phyloP scores from a whole-genome alignment of 1,140 invertebrate species.

The Hypothenemus hampei region DNA sequence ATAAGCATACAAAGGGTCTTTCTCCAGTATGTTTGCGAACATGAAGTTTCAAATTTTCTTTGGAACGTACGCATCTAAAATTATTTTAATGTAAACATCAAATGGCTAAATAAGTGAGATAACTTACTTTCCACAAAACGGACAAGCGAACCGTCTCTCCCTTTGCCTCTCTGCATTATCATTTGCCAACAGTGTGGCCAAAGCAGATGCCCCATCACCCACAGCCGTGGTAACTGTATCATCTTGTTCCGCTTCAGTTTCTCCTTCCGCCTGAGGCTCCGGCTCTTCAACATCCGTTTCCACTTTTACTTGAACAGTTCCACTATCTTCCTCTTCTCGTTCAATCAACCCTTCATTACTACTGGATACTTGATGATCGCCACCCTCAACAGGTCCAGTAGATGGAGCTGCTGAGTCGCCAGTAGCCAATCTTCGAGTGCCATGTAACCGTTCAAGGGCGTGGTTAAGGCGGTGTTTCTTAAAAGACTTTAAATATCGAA shows the following conservation, averaged over 20 bases:
- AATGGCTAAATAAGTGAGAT: neutral
- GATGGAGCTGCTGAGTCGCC: neutral
- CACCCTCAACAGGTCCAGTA: neutral
- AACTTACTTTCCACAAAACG: slow-evolving; percentile 73
- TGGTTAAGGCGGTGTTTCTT: slow-evolving; percentile 85
- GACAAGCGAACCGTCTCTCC: slow-evolving; percentile 70
- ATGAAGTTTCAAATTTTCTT: slow-evolving; percentile 83
- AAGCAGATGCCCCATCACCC: slow-evolving; percentile 41
- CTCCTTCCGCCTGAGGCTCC: slow-evolving; percentile 40
- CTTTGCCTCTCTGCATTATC: slow-evolving; percentile 60
- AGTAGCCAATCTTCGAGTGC: slow-evolving; percentile 46
- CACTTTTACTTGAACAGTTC: slow-evolving; percentile 32
- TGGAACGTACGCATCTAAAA: slow-evolving; percentile 67
- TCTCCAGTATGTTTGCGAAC: slow-evolving; percentile 86
- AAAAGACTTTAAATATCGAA: slow-evolving; percentile 75
- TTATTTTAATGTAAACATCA: neutral
- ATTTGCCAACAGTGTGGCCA: slow-evolving; percentile 46
- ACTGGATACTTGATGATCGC: slow-evolving; percentile 43
- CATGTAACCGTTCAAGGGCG: slow-evolving; percentile 72
- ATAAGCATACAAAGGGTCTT: slow-evolving; percentile 79
- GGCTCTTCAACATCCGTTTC: slow-evolving; percentile 29
- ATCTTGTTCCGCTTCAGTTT: slow-evolving; percentile 54
- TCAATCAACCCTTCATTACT: slow-evolving; percentile 41
- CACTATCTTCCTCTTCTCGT: slow-evolving; percentile 28
- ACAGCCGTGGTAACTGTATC: slow-evolving; percentile 61